These are phyloP conservation scores for Drosophila nikananu DNA, from an alignment of 1,140 invertebrate genomes.

Conservation along the genomic window DNA sequence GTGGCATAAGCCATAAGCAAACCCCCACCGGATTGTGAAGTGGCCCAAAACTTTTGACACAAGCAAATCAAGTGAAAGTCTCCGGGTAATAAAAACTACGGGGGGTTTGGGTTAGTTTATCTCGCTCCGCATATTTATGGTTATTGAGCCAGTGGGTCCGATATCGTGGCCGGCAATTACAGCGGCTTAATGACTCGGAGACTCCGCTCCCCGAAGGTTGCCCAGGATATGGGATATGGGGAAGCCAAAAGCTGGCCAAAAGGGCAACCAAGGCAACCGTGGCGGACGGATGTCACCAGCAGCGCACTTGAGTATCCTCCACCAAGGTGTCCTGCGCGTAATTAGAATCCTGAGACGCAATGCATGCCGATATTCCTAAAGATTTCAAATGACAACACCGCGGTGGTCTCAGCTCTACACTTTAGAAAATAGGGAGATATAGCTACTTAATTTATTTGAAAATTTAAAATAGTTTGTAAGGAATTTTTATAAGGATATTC, in stretches of 20 bases:
- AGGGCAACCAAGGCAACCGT: conserved; percentile 61
- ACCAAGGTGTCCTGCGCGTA: conserved; percentile 55
- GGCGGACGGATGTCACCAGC: conserved; percentile 75
- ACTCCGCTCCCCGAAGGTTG: conserved; percentile 34
- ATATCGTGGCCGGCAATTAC: conserved; percentile 67
- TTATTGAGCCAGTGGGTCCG: conserved; percentile 59
- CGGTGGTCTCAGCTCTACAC: conserved; percentile 55
- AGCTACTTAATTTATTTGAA: rapidly evolving
- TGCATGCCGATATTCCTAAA: conserved; percentile 66
- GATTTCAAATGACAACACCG: conserved; percentile 80
- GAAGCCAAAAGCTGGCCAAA: conserved; percentile 6
- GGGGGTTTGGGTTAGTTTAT: conserved; percentile 40
- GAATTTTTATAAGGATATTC: too few species aligned
- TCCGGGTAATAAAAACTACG: conserved; percentile 69
- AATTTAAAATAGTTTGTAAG: neutral
- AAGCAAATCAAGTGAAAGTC: conserved; percentile 73
- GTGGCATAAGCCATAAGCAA: conserved; percentile 47
- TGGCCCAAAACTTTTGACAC: conserved; percentile 64
- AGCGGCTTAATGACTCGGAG: conserved; percentile 77
- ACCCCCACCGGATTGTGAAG: conserved; percentile 42
- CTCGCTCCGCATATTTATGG: conserved; percentile 63
- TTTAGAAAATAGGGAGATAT: neutral
- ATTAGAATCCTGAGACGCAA: conserved; percentile 76
- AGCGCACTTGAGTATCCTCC: conserved; percentile 68
- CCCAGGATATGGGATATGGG: conserved; percentile 36